Conservation (phyloP, 2,113 vertebrate species). For the Rhombomys opimus region DNA sequence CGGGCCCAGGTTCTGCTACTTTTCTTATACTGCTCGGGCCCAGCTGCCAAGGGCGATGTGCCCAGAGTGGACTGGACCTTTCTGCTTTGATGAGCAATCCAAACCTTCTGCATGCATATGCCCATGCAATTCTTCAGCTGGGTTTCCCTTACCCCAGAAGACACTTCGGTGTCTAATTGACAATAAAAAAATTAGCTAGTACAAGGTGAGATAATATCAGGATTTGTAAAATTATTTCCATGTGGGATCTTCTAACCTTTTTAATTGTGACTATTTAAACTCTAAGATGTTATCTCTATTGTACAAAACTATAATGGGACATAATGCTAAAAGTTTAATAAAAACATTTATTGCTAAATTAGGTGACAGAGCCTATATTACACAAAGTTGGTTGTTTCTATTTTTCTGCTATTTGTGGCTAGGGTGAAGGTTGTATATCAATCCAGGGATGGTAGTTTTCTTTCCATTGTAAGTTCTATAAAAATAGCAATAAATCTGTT, state of each 20-base stretch:
- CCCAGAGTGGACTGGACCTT: background rate
- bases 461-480: background rate
- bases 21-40: background rate
- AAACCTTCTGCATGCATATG: background rate
- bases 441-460: background rate
- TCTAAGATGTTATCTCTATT: background rate
- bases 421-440: background rate
- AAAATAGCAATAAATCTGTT: constrained; percentile 25
- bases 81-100: background rate
- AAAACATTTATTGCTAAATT: background rate
- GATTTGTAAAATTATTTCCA: background rate
- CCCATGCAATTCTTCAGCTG: background rate
- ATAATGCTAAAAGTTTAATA: background rate
- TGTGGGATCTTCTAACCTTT: background rate
- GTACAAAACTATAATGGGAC: background rate
- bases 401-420: background rate
- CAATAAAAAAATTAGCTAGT: background rate
- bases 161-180: background rate
- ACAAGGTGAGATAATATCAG: background rate
- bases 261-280: background rate
- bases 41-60: background rate
- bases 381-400: background rate
- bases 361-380: background rate
- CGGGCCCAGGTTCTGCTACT: background rate
- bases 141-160: background rate